Evolutionary conservation across 2,797 vertebrate genomes (phyloP).

Genomic region (Gymnothorax javanicus): DNA sequence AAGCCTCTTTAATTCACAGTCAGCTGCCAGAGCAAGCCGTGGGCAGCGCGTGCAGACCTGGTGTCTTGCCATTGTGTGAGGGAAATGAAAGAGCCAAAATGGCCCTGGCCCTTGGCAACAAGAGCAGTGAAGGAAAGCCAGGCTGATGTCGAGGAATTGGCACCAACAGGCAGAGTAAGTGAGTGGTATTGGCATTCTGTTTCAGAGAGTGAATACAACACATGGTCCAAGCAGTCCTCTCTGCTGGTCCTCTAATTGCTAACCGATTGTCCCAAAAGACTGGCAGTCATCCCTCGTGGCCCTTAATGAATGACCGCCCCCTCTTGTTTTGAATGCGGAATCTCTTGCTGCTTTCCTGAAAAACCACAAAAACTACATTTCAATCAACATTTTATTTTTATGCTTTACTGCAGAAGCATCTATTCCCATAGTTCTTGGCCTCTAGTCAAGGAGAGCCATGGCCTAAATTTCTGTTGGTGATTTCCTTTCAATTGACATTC

Average conservation of each 20-base stretch:
- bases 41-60: background rate
- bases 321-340: background rate
- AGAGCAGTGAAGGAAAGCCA: background rate
- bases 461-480: no score
- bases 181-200: background rate
- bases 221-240: background rate
- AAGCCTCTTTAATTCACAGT: background rate
- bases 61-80: background rate
- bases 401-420: background rate
- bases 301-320: background rate
- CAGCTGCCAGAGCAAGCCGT: background rate
- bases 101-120: background rate
- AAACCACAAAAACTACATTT: background rate
- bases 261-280: background rate
- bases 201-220: background rate
- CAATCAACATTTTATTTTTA: background rate
- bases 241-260: background rate
- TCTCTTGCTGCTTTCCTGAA: background rate
- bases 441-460: no score
- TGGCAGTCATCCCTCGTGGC: background rate
- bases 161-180: slow-evolving; percentile 29
- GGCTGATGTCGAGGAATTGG: slow-evolving; percentile 31
- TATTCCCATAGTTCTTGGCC: no score
- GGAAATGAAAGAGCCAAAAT: slow-evolving; percentile 6
- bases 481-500: no score